These are phyloP conservation scores for Actinemys pallida DNA, from an alignment of 2,113 vertebrate genomes.

Conservation along the genomic window DNA sequence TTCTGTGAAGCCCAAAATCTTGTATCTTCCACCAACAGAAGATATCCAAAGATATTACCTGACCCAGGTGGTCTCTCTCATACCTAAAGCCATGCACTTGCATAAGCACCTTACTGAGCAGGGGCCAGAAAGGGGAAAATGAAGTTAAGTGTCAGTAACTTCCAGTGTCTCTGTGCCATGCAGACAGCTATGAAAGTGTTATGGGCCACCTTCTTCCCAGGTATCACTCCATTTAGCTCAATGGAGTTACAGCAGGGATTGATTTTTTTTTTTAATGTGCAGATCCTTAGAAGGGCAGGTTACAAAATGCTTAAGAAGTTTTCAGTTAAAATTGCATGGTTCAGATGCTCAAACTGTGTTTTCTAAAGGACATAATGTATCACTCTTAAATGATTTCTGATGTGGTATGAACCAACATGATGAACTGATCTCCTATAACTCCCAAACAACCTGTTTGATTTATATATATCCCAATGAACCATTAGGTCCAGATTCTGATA, in stretches of 20 bases:
- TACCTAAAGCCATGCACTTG: neutral
- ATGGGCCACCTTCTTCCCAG: neutral
- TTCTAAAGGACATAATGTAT: neutral
- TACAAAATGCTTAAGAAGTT: neutral
- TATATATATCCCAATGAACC: fast-evolving
- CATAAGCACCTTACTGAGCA: neutral
- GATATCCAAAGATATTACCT: neutral
- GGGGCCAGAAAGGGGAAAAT: neutral
- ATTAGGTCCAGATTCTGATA: fast-evolving
- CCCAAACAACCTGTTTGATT: fast-evolving
- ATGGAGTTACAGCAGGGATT: neutral
- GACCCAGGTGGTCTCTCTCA: neutral
- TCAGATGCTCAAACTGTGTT: neutral
- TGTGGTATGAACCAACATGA: neutral
- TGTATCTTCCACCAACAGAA: neutral
- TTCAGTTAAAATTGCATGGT: neutral
- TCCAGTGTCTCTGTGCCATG: fast-evolving
- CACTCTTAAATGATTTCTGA: fast-evolving
- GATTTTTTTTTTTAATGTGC: neutral
- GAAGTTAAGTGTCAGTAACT: neutral
- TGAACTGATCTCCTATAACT: neutral
- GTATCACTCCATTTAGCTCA: neutral
- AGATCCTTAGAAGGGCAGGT: neutral
- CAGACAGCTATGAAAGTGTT: neutral
- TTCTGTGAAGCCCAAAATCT: neutral